A percentile compares a stretch with the other conserved stretches of the same genome.
These are phyloP conservation scores for Sitophilus oryzae DNA, from an alignment of 1,140 invertebrate species.

Conservation along the genomic window DNA sequence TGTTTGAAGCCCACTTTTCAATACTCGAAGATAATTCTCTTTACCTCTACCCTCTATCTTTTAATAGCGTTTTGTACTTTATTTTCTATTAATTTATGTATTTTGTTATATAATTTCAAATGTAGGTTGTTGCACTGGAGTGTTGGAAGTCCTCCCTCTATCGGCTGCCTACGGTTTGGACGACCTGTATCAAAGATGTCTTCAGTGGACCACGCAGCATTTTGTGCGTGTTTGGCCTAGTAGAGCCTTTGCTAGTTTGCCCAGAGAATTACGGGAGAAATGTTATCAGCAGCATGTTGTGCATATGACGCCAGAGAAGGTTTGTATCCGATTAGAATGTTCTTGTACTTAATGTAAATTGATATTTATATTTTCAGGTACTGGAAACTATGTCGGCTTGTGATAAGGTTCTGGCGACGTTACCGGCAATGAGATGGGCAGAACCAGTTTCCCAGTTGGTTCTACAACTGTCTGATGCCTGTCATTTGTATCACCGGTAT, in stretches of 20 bases:
- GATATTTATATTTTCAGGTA: constrained; percentile 24
- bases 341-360: background rate
- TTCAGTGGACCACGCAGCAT: constrained; percentile 79
- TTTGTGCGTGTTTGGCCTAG: constrained; percentile 82
- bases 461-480: constrained; percentile 60
- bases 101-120: background rate
- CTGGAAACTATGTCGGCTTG: constrained; percentile 57
- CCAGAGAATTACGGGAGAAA: constrained; percentile 72
- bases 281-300: constrained; percentile 76
- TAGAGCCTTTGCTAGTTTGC: constrained; percentile 73
- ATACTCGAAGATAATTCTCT: no score
- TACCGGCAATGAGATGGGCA: constrained; percentile 67
- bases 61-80: no score
- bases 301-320: constrained; percentile 55
- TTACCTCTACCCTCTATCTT: no score
- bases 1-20: no score
- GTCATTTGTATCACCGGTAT: constrained; percentile 47
- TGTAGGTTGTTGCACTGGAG: constrained; percentile 45
- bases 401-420: constrained; percentile 60
- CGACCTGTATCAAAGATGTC: constrained; percentile 76
- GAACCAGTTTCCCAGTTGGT: constrained; percentile 61
- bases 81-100: no score
- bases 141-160: constrained; percentile 75
- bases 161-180: constrained; percentile 79
- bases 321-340: background rate